A percentile compares a stretch with the other conserved stretches of the same genome.
phyloP scores from a whole-genome alignment of 2,113 vertebrate genomes.

The Muscicapa adusta region DNA sequence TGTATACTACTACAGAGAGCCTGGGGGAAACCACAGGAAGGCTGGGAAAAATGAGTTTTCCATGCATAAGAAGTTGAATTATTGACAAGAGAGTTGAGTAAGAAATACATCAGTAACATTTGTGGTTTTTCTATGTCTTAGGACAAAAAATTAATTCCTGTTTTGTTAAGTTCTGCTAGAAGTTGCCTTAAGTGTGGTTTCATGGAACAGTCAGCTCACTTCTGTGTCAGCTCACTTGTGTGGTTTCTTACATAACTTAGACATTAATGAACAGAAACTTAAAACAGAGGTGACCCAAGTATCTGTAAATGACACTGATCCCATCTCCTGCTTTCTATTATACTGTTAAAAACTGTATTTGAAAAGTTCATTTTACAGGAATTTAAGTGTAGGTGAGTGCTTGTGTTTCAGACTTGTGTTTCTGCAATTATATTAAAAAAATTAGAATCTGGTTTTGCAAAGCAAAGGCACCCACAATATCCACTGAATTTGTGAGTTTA shows the following conservation, averaged over 20 bases:
- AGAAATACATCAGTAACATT: background rate
- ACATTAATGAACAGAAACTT: background rate
- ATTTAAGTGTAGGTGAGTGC: background rate
- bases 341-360: background rate
- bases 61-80: background rate
- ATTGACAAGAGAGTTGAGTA: background rate
- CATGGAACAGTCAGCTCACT: background rate
- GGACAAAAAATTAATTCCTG: background rate
- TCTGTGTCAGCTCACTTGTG: background rate
- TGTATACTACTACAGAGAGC: background rate
- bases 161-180: background rate
- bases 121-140: background rate
- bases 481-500: background rate
- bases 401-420: background rate
- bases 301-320: background rate
- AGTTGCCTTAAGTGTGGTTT: background rate
- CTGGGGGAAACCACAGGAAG: background rate
- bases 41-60: background rate
- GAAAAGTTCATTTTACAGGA: background rate
- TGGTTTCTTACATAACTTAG: background rate
- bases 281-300: background rate
- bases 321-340: background rate
- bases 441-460: background rate
- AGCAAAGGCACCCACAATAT: background rate
- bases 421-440: background rate